Conservation (phyloP, 2,888 invertebrate genomes). For the Muschampia plurimacula region DNA sequence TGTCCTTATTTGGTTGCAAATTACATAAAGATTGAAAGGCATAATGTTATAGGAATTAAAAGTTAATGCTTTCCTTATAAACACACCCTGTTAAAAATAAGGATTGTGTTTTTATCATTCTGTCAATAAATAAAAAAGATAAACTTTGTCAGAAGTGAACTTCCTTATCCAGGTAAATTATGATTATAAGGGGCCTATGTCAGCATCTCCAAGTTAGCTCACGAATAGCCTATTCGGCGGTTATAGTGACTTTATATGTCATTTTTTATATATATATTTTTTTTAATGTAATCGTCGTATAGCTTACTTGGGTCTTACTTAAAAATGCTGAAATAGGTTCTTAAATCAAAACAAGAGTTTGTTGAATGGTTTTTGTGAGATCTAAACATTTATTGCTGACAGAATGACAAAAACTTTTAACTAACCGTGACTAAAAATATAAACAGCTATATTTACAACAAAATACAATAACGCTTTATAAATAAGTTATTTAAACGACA, state of each 20-base stretch:
- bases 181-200: too few relatives aligned
- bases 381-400: not conserved
- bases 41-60: not conserved
- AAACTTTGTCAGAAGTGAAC: too few relatives aligned
- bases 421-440: constrained; percentile 35
- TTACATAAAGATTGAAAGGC: not conserved
- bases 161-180: not conserved
- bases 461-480: constrained; percentile 50
- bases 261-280: too few relatives aligned
- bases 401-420: constrained; percentile 22
- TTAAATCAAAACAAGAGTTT: too few relatives aligned
- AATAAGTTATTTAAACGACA: constrained; percentile 73
- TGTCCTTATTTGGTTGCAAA: too few relatives aligned
- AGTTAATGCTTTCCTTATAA: not conserved
- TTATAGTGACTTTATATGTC: too few relatives aligned
- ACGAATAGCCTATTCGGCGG: too few relatives aligned
- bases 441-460: constrained; percentile 50
- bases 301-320: too few relatives aligned
- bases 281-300: too few relatives aligned
- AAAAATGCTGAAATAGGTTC: too few relatives aligned
- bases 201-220: too few relatives aligned
- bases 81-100: not conserved
- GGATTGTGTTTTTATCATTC: not conserved
- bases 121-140: not conserved
- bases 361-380: too few relatives aligned